Evolutionary conservation across 2,888 invertebrate genomes (phyloP), one percentile per base, ranked within the genome.

Genomic region (Cremastinae sp.): DNA sequence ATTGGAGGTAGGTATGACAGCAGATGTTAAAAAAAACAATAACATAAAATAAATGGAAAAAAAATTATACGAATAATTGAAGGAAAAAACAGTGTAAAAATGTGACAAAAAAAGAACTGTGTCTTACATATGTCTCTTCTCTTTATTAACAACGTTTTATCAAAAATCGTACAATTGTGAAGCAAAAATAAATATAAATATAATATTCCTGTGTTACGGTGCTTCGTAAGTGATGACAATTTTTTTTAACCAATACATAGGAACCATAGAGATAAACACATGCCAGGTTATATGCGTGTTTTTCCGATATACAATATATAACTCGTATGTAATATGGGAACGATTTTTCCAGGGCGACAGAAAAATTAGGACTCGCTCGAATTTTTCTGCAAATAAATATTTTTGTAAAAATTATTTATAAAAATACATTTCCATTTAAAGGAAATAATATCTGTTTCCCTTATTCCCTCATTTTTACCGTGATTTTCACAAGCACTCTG

Each of bases 141-240:
- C 18, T 51, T 38, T 28, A 41, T 18, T 45, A 0, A 12, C 16
- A n/a, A 51, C 47, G 36, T 43, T 20, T 9, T 51, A 51, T 12
- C 28, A 2, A 53, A 22, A 53, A 2, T 28, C 14, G 18, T 20
- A 34, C n/a, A 10, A 14, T 18, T 47, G 28, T 49, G 34, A 22
- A 12, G 16, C 14, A 14, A 8, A 38, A 20, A 41, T n/a, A 1
- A 58, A 41, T 28, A 5, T 3, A 14, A 70, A 22, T 16, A 45
- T 22, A 61, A 5, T 28, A 53, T 38, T 28, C 2, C 5, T 47
- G 73, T 59, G 59, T 22, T 53, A 45, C 43, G 45, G 59, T 66
- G 61, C 73, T 59, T 61, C 73, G 66, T 38, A 38, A 61, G 66
- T 73, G 54, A 43, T 22, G n/a, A 7, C 12, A n/a, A 18, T 53